Evolutionary conservation across 2,797 vertebrate species (phyloP), one percentile per base, ranked within the genome.

Genomic region (Cirrhinus molitorella): DNA sequence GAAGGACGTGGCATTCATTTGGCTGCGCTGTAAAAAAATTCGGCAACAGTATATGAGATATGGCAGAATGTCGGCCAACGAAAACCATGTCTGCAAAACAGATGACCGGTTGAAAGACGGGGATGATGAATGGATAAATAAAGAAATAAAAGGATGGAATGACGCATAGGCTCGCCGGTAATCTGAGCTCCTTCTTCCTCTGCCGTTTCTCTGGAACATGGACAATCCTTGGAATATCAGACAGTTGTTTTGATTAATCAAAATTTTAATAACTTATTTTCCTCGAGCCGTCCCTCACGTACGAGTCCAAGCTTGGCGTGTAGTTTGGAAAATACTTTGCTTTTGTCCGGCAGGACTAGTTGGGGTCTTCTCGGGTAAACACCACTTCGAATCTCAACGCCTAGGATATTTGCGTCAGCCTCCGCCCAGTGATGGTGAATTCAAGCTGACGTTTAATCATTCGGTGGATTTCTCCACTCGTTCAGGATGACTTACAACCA

Each of bases 11-110:
- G 79, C 86, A 83, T 91, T 84, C 89, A 85, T 91, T 90, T 90
- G 86, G 86, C 80, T 25, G 51, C 25, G 59, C 73, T 82, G 84
- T 84, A 85, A 66, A 85, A 83, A 79, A 55, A 31, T 25, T 75
- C 10, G 5, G n/a, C 31, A 86, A 87, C 88, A 88, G 88, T 79
- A 85, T 88, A 57, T 86, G 68, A 84, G 85, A 80, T 51, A 84
- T n/a, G 59, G 43, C 55, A 47, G 34, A 40, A 74, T 73, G 84
- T 80, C 47, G 55, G 91, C 92, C 91, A 90, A 90, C 53, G 66
- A 90, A 92, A 92, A 90, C 82, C 43, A 84, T 47, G 90, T 91
- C 90, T 92, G 92, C 84, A 91, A 89, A 91, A 93, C 71, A 85
- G 83, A 94, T 92, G 92, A 93, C 67, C n/a, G 68, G 74, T 68